Evolutionary conservation across 1,140 invertebrate genomes (phyloP), one percentile per base, ranked within the genome.

Genomic region (Nylanderia fulva): DNA sequence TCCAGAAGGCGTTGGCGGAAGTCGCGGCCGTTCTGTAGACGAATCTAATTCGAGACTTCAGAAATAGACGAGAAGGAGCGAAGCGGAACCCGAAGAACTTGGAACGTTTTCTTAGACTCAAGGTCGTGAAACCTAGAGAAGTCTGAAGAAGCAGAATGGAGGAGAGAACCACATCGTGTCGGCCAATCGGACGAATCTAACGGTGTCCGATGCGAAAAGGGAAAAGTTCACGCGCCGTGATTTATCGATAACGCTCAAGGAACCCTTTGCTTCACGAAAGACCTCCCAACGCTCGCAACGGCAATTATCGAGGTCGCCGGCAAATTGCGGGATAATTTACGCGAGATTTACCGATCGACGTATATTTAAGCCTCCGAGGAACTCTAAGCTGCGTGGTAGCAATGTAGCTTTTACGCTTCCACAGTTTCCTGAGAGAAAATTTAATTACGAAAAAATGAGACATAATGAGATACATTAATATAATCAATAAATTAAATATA

Each of bases 241-340:
- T 88, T 88, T 85, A 85, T 85, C 58, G 45, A 36, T 80, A 80
- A 68, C 66, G 85, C 58, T 66, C 18, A 52, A 63, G 27, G 29
- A 72, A 33, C 13, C 29, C 56, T 39, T 27, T 39, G 64, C 45
- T 27, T 15, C 18, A 36, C 76, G 3, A 48, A 48, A 48, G 45
- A 48, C 4, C 13, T 74, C 77, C 77, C 76, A 72, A 45, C 24
- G 63, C 13, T 54, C 27, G 21, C 33, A 45, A 27, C 45, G 15
- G 42, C 58, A 84, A 87, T 88, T 80, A 85, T 87, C 74, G 33
- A 71, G 63, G 33, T 61, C 45, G 52, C 54, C 45, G 39, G 48
- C 48, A 42, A 86, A 85, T 84, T 71, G 39, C 33, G 63, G 24
- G 58, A 24, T 56, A 52, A 84, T 87, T 84, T 84, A 84, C 71